Conservation (phyloP, 2,888 invertebrate genomes). For the Ichneumoninae sp. region DNA sequence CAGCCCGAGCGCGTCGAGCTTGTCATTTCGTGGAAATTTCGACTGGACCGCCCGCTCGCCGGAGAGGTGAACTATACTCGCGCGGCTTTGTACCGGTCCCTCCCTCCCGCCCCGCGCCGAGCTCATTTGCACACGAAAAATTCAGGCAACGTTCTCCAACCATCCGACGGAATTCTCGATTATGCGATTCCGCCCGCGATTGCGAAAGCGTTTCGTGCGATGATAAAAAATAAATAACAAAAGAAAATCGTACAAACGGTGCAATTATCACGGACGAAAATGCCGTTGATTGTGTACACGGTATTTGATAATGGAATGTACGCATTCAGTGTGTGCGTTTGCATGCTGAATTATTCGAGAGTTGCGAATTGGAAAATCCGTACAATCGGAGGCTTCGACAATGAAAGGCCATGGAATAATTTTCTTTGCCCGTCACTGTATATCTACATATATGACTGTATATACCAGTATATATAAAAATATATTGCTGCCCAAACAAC, state of each 20-base stretch:
- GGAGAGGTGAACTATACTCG: conserved; percentile 15
- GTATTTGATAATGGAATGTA: conserved; percentile 25
- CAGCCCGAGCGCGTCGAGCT: conserved; percentile 34
- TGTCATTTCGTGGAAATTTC: conserved; percentile 50
- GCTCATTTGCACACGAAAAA: neutral
- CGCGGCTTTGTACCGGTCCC: conserved; percentile 30
- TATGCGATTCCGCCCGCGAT: neutral
- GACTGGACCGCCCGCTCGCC: conserved; percentile 19
- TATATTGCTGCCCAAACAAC: neutral
- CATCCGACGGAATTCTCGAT: neutral
- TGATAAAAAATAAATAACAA: neutral
- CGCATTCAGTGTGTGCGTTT: neutral
- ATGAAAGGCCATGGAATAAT: conserved; percentile 1
- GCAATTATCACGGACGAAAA: conserved; percentile 32
- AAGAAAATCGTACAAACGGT: conserved; percentile 17
- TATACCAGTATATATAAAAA: neutral
- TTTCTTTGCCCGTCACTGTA: neutral
- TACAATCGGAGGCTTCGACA: neutral
- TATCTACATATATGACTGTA: neutral
- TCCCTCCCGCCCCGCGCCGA: neutral
- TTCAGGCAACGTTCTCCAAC: neutral
- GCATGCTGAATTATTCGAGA: conserved; percentile 2
- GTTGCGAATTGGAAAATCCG: conserved; percentile 19
- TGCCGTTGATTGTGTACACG: conserved; percentile 7
- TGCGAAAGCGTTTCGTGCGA: conserved; percentile 25